phyloP scores from a whole-genome alignment of 2,888 invertebrate genomes.

The Tetragonula carbonaria region DNA sequence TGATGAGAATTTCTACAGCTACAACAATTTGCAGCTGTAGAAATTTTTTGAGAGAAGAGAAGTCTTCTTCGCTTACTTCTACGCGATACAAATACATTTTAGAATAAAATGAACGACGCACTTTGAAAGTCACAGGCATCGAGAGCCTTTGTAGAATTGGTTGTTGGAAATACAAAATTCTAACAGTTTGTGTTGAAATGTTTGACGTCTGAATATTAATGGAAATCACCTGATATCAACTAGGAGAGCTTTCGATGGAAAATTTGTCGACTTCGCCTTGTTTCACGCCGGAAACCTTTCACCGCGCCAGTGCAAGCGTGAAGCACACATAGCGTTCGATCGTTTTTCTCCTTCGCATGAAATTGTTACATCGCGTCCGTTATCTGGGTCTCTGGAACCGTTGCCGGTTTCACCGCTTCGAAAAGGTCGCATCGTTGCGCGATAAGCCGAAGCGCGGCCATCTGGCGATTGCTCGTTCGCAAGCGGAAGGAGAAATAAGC shows the following conservation, averaged over 20 bases:
- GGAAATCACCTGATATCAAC: not conserved
- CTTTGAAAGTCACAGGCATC: no score
- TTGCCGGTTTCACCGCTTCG: conserved; percentile 57
- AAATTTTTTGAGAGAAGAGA: no score
- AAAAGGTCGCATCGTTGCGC: conserved; percentile 58
- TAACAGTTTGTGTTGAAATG: no score
- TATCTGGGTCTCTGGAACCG: conserved; percentile 47
- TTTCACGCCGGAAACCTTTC: conserved; percentile 51
- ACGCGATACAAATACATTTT: no score
- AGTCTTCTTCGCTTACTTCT: no score
- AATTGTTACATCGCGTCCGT: conserved; percentile 60
- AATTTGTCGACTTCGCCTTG: conserved; percentile 30
- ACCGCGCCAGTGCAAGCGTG: conserved; percentile 41
- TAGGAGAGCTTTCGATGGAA: conserved; percentile 36
- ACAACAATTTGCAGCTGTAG: no score
- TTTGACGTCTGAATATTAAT: not conserved
- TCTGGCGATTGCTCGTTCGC: conserved; percentile 32
- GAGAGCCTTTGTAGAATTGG: no score
- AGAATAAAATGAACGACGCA: no score
- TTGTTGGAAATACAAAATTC: no score
- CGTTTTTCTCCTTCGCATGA: conserved; percentile 54
- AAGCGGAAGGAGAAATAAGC: not conserved
- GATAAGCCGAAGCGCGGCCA: conserved; percentile 39
- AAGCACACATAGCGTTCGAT: not conserved
- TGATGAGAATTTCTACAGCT: no score